Conservation (phyloP, 2,113 vertebrate species). For the Aegithalos caudatus region DNA sequence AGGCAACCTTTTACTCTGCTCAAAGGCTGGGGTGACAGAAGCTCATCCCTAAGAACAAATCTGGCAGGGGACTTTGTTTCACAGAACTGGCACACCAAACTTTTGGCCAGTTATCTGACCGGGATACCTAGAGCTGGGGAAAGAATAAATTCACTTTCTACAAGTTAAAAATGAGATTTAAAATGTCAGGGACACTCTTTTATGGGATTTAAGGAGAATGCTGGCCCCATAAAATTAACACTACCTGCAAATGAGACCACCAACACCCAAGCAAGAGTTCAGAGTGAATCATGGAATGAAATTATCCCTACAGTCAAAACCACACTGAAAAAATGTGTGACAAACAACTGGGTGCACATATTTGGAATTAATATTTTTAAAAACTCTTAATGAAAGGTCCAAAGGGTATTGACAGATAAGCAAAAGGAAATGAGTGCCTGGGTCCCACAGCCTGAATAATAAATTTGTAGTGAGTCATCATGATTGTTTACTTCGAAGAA, state of each 20-base stretch:
- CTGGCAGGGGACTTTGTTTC: not conserved
- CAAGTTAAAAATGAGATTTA: not conserved
- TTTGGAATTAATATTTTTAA: not conserved
- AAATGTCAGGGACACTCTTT: not conserved
- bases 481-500: slow-evolving; percentile 29
- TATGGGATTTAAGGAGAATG: fast-evolving
- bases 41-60: not conserved
- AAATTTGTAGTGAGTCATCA: slow-evolving; percentile 33
- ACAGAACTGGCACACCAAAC: not conserved
- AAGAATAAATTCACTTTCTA: not conserved
- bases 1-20: not conserved
- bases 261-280: not conserved
- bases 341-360: not conserved
- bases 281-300: not conserved
- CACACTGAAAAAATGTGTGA: not conserved
- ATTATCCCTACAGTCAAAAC: not conserved
- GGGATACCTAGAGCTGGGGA: not conserved
- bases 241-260: not conserved
- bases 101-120: not conserved
- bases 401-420: not conserved
- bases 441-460: slow-evolving; percentile 16
- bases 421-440: slow-evolving; percentile 29
- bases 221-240: not conserved
- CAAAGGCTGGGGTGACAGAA: not conserved
- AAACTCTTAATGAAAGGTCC: not conserved